phyloP scores from a whole-genome alignment of 37 sponge, comb jelly and placozoan species.

The Cliona cf. orientalis region DNA sequence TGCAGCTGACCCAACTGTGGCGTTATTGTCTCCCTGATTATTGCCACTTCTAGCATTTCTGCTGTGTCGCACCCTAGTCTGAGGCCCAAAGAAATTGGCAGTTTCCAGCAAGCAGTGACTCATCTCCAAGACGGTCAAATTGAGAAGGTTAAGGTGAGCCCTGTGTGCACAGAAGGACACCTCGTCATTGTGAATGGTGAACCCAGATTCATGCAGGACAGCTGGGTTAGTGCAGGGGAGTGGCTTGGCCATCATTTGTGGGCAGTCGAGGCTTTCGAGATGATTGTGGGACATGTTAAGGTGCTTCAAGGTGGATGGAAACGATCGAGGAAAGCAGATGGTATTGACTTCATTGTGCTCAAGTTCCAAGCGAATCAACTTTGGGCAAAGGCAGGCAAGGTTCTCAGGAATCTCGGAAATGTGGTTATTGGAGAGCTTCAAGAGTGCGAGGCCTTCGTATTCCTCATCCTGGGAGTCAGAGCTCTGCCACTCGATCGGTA shows the following conservation, averaged over 20 bases:
- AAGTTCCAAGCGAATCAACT: constrained; percentile 69
- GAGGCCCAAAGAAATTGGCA: constrained; percentile 53
- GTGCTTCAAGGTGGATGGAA: constrained; percentile 62
- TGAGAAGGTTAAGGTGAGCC: constrained; percentile 26
- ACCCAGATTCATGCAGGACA: constrained; percentile 3
- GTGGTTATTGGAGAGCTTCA: constrained; percentile 73
- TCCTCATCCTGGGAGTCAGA: constrained; percentile 21
- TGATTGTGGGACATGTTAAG: constrained; percentile 70
- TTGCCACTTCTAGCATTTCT: neutral
- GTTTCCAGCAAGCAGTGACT: constrained; percentile 31
- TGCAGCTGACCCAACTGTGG: neutral
- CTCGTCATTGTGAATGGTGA: constrained; percentile 22
- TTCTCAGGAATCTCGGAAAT: constrained; percentile 64
- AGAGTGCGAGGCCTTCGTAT: constrained; percentile 50
- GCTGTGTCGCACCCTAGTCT: neutral
- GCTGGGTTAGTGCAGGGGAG: constrained; percentile 65
- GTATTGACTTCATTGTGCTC: constrained; percentile 61
- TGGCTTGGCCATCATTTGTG: constrained; percentile 10
- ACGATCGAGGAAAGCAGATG: constrained; percentile 50
- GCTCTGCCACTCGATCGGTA: constrained; percentile 45
- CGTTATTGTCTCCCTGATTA: neutral
- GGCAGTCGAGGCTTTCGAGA: constrained; percentile 50
- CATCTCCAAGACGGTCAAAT: constrained; percentile 56
- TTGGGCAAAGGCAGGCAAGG: constrained; percentile 85
- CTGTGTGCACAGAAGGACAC: constrained; percentile 57